Percentiles rank a stretch among this genome's conserved stretches.
Conservation (phyloP, 2,113 vertebrate genomes). For the Amblyornis subalaris region DNA sequence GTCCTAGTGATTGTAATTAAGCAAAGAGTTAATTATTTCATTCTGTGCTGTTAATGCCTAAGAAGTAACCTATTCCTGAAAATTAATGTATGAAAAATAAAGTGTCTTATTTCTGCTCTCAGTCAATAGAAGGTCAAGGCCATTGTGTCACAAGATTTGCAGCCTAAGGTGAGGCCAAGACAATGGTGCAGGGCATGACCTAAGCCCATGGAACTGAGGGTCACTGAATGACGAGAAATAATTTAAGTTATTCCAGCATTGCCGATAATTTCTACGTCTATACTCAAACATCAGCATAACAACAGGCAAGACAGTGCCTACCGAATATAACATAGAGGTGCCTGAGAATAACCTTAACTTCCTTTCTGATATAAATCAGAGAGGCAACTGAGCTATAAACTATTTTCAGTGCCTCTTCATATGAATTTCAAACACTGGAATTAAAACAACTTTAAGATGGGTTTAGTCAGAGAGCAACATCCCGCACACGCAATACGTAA, state of each 20-base stretch:
- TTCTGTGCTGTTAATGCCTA: background rate
- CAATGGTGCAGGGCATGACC: background rate
- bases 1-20: background rate
- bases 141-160: background rate
- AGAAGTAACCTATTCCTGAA: background rate
- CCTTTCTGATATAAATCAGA: constrained; percentile 6
- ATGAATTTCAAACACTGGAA: background rate
- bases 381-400: background rate
- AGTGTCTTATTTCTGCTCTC: background rate
- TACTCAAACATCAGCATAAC: background rate
- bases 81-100: background rate
- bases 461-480: background rate
- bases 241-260: background rate
- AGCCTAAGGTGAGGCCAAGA: background rate
- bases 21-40: background rate
- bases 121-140: background rate
- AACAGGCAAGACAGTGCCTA: background rate
- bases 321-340: constrained; percentile 9
- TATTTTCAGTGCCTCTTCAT: background rate
- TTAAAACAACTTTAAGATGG: background rate
- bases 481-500: rapidly evolving
- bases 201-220: background rate
- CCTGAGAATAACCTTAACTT: background rate
- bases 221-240: background rate
- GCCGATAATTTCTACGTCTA: background rate